Evolutionary conservation across 2,888 invertebrate genomes (phyloP).

Genomic region (Gortyna flavago): DNA sequence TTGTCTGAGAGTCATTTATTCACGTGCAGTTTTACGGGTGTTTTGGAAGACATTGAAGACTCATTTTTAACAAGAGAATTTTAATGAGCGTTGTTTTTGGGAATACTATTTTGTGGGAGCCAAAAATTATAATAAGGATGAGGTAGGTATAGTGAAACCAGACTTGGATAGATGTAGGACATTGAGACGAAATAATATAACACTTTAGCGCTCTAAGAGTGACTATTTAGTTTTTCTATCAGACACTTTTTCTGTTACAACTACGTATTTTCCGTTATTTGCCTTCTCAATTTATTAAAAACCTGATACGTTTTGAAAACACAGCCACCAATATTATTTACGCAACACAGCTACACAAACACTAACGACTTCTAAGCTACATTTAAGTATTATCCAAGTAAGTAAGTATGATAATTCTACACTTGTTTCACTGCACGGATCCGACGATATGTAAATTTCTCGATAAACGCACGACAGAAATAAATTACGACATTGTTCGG

Average conservation of each 20-base stretch:
- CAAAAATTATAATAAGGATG: neutral
- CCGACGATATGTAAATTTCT: constrained; percentile 40
- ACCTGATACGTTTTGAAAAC: constrained; percentile 1
- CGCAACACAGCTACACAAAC: constrained; percentile 35
- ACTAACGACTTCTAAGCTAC: constrained; percentile 18
- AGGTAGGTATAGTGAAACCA: neutral
- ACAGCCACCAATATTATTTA: neutral
- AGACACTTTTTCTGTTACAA: neutral
- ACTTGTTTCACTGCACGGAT: constrained; percentile 23
- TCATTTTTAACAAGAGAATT: neutral
- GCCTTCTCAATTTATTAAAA: neutral
- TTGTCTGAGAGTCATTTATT: neutral
- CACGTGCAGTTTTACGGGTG: neutral
- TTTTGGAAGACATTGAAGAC: neutral
- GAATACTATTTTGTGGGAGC: neutral
- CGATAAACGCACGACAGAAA: constrained; percentile 54
- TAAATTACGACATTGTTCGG: constrained; percentile 39
- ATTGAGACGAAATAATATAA: neutral
- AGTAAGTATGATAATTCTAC: constrained; percentile 36
- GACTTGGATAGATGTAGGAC: neutral
- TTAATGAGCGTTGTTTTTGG: neutral
- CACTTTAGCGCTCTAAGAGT: neutral
- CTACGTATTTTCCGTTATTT: neutral
- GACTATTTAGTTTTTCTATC: neutral
- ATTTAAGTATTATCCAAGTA: constrained; percentile 24